Evolutionary conservation across 2,797 vertebrate species (phyloP), one percentile per base, ranked within the genome.

Genomic region (Pachyuromys duprasi): DNA sequence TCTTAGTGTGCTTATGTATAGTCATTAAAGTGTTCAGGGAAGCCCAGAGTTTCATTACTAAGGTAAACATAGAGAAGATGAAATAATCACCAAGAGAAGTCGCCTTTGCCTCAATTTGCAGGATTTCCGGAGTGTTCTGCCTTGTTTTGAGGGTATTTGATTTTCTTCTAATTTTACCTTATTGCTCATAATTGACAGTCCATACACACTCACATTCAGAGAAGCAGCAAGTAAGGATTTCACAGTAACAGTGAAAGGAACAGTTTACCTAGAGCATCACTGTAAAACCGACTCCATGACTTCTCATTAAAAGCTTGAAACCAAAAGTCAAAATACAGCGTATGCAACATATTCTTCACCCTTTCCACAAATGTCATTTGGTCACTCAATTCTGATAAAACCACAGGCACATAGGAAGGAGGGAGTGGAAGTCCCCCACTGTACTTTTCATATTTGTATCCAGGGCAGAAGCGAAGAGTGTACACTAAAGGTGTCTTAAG

Each of bases 401-500:
- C 2, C 13, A 86, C 45, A 76, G 97, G 97, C 42, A 97, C 98
- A 0, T 98, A 98, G 17, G 98, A 98, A n/a, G 97, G 96, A 69
- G 98, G 98, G 12, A 98, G 87, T 0, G 97, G 96, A 36, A 98
- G 96, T 45, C 98, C 96, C 72, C 98, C 98, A 0, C 98, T 98
- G 4, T 96, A 63, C 15, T 98, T 97, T 95, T 98, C 98, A 39
- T 67, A 39, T 7, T 20, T 24, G 5, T 98, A 91, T 62, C 97
- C 99, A 0, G 98, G 0, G 57, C 98, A 97, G 90, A 99, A 99
- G 3, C 98, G 95, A 0, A 99, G 89, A 11, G 97, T 98, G 28
- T 98, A 98, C 4, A 99, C n/a, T 0, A 99, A 98, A 0, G 99
- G 99, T 63, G 99, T 80, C 0, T 94, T 97, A 87, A 99, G 97